Evolutionary conservation across 2,797 vertebrate genomes (phyloP).

Genomic region (Psittacula echo): DNA sequence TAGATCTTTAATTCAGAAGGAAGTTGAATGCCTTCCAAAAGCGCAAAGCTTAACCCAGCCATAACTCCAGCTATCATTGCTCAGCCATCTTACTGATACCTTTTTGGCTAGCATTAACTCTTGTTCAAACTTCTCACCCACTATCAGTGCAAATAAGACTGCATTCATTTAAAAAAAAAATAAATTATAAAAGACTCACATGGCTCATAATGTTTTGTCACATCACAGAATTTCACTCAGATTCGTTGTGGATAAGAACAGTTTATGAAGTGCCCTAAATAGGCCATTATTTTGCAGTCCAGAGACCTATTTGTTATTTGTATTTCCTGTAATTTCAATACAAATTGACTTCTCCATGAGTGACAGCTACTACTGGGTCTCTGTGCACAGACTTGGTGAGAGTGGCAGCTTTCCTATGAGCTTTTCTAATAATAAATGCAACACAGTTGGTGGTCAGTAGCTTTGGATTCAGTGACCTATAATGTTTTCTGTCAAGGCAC

Average conservation of each 20-base stretch:
- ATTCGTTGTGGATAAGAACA: background rate
- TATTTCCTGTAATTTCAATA: constrained; percentile 20
- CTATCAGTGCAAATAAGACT: background rate
- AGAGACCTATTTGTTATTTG: constrained; percentile 12
- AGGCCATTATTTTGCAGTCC: background rate
- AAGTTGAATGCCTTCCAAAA: background rate
- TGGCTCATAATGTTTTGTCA: background rate
- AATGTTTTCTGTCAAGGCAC: constrained; percentile 62
- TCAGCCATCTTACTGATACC: background rate
- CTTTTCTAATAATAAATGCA: background rate
- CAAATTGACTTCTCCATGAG: background rate
- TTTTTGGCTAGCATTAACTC: background rate
- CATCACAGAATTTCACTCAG: background rate
- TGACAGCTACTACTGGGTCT: constrained; percentile 26
- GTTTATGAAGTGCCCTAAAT: constrained; percentile 1
- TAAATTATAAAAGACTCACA: background rate
- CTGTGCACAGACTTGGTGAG: background rate
- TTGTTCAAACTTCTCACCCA: background rate
- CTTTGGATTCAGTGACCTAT: background rate
- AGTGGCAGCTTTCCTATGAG: constrained; percentile 21
- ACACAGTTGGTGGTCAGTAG: constrained; percentile 16
- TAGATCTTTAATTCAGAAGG: background rate
- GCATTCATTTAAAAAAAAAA: background rate
- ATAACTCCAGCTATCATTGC: background rate
- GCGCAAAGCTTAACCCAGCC: background rate